Percentiles rank a stretch among this genome's conserved stretches.
Conservation (phyloP, 2,113 vertebrate species). For the Dicerorhinus sumatrensis region DNA sequence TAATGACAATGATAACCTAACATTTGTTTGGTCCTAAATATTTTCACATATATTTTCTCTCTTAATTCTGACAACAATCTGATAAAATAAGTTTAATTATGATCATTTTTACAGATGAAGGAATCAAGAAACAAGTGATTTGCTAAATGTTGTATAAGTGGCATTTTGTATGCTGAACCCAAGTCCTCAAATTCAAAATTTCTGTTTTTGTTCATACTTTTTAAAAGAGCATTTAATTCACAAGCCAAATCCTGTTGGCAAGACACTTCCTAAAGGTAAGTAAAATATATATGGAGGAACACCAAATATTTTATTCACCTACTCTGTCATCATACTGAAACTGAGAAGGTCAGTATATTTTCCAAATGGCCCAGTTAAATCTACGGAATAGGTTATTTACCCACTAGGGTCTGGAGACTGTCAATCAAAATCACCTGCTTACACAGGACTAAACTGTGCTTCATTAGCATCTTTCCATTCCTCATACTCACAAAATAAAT, state of each 20-base stretch:
- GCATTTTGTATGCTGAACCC: background rate
- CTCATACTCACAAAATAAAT: constrained; percentile 1
- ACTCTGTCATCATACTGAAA: constrained; percentile 5
- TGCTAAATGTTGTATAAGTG: background rate
- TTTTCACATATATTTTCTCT: background rate
- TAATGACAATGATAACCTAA: background rate
- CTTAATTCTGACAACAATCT: background rate
- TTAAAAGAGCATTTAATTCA: constrained; percentile 50
- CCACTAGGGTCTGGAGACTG: background rate
- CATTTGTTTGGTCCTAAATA: background rate
- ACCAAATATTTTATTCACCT: constrained; percentile 43
- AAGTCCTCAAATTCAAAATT: constrained; percentile 38
- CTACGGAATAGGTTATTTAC: constrained; percentile 34
- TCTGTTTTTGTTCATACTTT: constrained; percentile 52
- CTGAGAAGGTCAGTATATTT: constrained; percentile 32
- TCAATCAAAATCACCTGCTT: constrained; percentile 49
- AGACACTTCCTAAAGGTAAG: constrained; percentile 38
- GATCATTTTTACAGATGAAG: constrained; percentile 26
- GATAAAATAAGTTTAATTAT: constrained; percentile 28
- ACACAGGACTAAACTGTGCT: background rate
- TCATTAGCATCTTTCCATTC: constrained; percentile 15
- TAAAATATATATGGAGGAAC: constrained; percentile 45
- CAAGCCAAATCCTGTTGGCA: constrained; percentile 57
- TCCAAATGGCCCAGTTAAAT: constrained; percentile 54
- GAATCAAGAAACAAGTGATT: background rate